These are phyloP conservation scores for Monopterus albus DNA, from an alignment of 2,113 vertebrate species.

Conservation along the genomic window DNA sequence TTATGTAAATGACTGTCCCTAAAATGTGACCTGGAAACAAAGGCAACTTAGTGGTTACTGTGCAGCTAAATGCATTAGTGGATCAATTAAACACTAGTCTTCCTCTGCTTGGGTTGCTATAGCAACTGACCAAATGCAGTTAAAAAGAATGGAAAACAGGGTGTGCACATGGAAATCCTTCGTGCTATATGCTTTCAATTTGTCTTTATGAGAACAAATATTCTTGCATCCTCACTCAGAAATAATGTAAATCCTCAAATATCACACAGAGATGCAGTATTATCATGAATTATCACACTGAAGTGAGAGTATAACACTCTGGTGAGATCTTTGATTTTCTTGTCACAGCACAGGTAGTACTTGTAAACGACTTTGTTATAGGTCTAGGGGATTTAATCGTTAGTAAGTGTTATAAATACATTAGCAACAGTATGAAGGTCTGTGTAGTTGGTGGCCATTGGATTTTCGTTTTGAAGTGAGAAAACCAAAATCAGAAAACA, in stretches of 20 bases:
- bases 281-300: neutral
- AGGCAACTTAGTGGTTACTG: conserved; percentile 92
- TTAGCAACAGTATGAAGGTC: no score
- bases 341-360: neutral
- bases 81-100: conserved; percentile 98
- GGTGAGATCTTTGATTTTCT: neutral
- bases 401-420: no score
- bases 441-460: no score
- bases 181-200: conserved; percentile 32
- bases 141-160: conserved; percentile 84
- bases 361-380: no score
- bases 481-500: no score
- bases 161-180: conserved; percentile 53
- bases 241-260: neutral
- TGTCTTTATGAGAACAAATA: conserved; percentile 38
- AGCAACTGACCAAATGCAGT: conserved; percentile 87
- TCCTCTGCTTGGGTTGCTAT: conserved; percentile 86
- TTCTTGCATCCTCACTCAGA: neutral
- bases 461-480: no score
- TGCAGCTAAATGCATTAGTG: conserved; percentile 95
- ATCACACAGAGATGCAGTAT: neutral
- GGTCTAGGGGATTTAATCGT: no score
- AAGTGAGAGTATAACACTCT: neutral
- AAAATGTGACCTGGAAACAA: conserved; percentile 99
- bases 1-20: conserved; percentile 94